Evolutionary conservation across 2,113 vertebrate species (phyloP), one percentile per base, ranked within the genome.

Genomic region (Dunckerocampus dactyliophorus): DNA sequence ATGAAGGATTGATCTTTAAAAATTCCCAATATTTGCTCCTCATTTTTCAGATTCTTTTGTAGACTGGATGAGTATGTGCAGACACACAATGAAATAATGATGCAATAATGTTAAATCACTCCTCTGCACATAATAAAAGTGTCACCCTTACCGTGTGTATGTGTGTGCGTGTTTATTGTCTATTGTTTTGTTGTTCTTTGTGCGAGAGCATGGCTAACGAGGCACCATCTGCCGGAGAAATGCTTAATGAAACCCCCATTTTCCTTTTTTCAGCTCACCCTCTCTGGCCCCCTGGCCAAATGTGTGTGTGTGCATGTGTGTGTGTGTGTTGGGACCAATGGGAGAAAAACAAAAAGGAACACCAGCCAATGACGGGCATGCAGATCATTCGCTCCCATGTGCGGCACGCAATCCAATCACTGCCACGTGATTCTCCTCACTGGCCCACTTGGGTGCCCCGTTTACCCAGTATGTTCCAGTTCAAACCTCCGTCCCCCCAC

Each of bases 181-280:
- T 68, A 69, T 87, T 79, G 75, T 78, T 81, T 76, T 77, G 22
- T 19, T 58, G 77, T 61, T 75, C 72, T 74, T 76, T 76, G 71
- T 75, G 62, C 10, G 9, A 55, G 64, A 8, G 57, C 67, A 68
- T 72, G 77, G 71, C 62, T 79, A 81, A 75, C 60, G 42, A 77
- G 75, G 67, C 71, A 72, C 86, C 86, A 88, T 88, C 86, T 88
- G 86, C 70, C 73, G 77, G 67, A 63, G 54, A 76, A 72, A 67
- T 65, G 73, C 67, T 67, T 83, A 81, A 77, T 83, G 68, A 83
- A 59, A 55, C 66, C 67, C 78, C 65, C 66, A 11, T 71, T 61
- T 76, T 65, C 42, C 69, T 57, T 57, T 49, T 57, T 54, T 62
- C 31, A 17, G 61, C 72, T 64, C 58, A 62, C 66, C 71, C 75